Evolutionary conservation across 92 coral and sea anemone species (phyloP).

Genomic region (Phenganax subtilis): DNA sequence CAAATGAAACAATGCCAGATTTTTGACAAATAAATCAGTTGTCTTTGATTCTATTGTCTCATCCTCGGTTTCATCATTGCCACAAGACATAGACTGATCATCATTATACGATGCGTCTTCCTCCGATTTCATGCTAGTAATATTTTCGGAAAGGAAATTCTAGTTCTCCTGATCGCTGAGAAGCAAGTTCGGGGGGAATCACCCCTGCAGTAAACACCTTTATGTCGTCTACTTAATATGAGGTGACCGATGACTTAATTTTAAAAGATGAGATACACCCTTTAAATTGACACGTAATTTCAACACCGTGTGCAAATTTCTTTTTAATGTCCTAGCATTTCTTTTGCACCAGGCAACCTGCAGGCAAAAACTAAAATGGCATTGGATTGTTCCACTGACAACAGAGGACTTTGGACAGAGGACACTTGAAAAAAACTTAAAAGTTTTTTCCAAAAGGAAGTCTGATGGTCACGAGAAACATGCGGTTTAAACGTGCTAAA

Average conservation of each 20-base stretch:
- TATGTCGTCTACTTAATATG: constrained; percentile 25
- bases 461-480: constrained; percentile 18
- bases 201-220: background rate
- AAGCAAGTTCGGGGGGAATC: background rate
- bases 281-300: constrained; percentile 21
- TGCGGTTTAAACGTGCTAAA: constrained; percentile 20
- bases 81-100: background rate
- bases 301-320: constrained; percentile 2
- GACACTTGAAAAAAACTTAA: no score
- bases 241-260: constrained; percentile 13
- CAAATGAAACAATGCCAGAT: constrained; percentile 22
- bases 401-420: background rate
- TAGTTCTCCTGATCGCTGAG: constrained; percentile 4
- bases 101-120: background rate
- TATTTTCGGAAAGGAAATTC: background rate
- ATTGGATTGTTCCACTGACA: background rate
- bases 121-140: background rate
- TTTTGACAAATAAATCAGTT: constrained; percentile 17
- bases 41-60: constrained; percentile 6
- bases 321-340: constrained; percentile 22
- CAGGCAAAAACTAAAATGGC: constrained; percentile 19
- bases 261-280: constrained; percentile 2
- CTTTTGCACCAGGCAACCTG: background rate
- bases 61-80: constrained; percentile 12
- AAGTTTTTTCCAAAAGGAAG: background rate